Percentiles rank a stretch among this genome's conserved stretches.
phyloP scores from a whole-genome alignment of 2,888 invertebrate species.

The Leptinotarsa juncta region DNA sequence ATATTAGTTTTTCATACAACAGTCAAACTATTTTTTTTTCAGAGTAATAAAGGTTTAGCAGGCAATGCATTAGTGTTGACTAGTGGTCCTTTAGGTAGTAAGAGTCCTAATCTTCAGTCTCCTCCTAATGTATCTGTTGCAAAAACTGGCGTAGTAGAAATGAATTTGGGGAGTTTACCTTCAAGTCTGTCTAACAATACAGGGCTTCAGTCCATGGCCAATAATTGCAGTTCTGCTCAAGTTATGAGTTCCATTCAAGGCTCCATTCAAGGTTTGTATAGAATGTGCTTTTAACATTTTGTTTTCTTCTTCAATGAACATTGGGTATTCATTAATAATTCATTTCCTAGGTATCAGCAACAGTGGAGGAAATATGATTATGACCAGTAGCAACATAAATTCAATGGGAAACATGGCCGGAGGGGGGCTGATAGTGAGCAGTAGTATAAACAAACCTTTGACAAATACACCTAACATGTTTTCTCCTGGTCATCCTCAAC shows the following conservation, averaged over 20 bases:
- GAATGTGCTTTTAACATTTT: neutral
- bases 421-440: slow-evolving; percentile 79
- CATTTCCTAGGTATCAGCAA: slow-evolving; percentile 67
- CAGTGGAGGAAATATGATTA: slow-evolving; percentile 80
- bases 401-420: slow-evolving; percentile 78
- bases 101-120: slow-evolving; percentile 87
- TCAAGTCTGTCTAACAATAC: slow-evolving; percentile 69
- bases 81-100: slow-evolving; percentile 81
- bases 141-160: slow-evolving; percentile 72
- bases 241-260: slow-evolving; percentile 73
- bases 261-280: slow-evolving; percentile 70
- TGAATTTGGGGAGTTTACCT: slow-evolving; percentile 71
- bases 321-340: slow-evolving; percentile 1
- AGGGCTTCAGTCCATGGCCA: slow-evolving; percentile 68
- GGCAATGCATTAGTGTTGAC: slow-evolving; percentile 79
- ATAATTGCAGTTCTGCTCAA: slow-evolving; percentile 79
- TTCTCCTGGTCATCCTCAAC: slow-evolving; percentile 68
- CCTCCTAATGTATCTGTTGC: slow-evolving; percentile 86
- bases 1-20: neutral
- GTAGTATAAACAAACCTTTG: slow-evolving; percentile 79
- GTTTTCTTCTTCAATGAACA: too few relatives aligned
- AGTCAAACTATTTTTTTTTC: slow-evolving; percentile 59
- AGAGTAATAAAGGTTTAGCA: slow-evolving; percentile 79
- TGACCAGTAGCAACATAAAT: slow-evolving; percentile 80
- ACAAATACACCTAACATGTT: slow-evolving; percentile 72